Base-by-base conservation (phyloP, 2,888 invertebrate genomes). In the Thereva unica region DNA sequence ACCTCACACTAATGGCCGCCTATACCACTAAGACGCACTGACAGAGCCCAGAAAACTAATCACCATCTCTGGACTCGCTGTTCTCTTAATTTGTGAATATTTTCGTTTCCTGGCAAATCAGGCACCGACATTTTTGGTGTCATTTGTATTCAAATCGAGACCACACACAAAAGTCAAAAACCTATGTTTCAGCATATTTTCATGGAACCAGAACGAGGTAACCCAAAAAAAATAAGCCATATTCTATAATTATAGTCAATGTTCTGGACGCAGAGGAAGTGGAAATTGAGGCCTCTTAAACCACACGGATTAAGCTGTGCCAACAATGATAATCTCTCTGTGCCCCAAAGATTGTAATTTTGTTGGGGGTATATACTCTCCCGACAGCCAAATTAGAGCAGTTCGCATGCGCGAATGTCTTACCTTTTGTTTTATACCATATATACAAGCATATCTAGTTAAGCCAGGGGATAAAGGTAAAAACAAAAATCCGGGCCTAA, bases 81-180 rank as follows among this genome's bases (percentile, higher is more conserved):
- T 50, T 50, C 34, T 64, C 42, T 64, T 64, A 64, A 53, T 64
- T 64, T 64, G 53, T 53, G 64, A 64, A 64, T 64, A 64, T 64
- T 64, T 61, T 61, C 61, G 61, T 61, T 61, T 61, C 61, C 61
- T 61, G 61, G 61, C 50, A 61, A 61, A 61, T 61, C 61, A 61
- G 50, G 50, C 50, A 61, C 61, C 61, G 61, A 61, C 64, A 50
- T 64, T 64, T 64, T 64, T 53, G 52, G 53, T 50, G 50, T 66
- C 50, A 66, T 66, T 66, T 66, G 66, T 57, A 66, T 66, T 66
- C 57, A 66, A 66, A 66, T 66, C 12, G 44, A 57, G 66, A 66
- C 66, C 66, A 66, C 66, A 66, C 66, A 66, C 66, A 57, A 66
- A 66, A 55, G 12, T 56, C 49, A 34, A 49, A 56, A 65, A 47